These are phyloP conservation scores for Darevskia nairensis DNA, from an alignment of 2,797 vertebrate species.

Conservation along the genomic window DNA sequence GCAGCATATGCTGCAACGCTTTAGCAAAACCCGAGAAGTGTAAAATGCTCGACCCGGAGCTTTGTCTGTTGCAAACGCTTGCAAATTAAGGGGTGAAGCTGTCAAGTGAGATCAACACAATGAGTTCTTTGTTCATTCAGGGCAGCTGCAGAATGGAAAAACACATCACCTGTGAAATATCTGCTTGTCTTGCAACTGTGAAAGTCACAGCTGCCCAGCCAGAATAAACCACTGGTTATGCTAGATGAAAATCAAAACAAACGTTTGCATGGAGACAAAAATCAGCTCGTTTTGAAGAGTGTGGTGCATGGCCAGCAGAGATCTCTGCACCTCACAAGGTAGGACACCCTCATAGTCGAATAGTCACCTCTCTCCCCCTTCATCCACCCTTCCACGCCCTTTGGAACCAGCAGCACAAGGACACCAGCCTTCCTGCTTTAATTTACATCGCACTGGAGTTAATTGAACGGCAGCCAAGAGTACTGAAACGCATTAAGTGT, in stretches of 20 bases:
- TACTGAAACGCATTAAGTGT: background rate
- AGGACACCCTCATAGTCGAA: too few species aligned
- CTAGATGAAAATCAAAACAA: background rate
- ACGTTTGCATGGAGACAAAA: background rate
- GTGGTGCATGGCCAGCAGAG: background rate
- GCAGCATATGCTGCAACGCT: background rate
- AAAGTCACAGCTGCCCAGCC: background rate
- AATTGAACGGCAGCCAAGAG: background rate
- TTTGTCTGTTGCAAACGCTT: background rate
- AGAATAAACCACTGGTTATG: background rate
- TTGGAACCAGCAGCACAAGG: background rate
- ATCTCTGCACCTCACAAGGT: too few species aligned
- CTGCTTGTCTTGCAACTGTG: background rate
- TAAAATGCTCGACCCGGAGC: background rate
- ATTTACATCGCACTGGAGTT: background rate
- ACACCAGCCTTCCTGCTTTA: background rate
- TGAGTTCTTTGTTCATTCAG: background rate
- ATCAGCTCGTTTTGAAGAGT: background rate
- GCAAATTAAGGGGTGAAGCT: background rate
- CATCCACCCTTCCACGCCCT: background rate
- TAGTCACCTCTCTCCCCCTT: background rate
- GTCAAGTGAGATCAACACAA: too few species aligned
- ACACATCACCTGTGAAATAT: background rate
- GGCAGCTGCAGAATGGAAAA: background rate
- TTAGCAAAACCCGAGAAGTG: background rate